These are phyloP conservation scores for Caenorhabditis doughertyi DNA, from an alignment of 2,888 invertebrate genomes.

Conservation along the genomic window DNA sequence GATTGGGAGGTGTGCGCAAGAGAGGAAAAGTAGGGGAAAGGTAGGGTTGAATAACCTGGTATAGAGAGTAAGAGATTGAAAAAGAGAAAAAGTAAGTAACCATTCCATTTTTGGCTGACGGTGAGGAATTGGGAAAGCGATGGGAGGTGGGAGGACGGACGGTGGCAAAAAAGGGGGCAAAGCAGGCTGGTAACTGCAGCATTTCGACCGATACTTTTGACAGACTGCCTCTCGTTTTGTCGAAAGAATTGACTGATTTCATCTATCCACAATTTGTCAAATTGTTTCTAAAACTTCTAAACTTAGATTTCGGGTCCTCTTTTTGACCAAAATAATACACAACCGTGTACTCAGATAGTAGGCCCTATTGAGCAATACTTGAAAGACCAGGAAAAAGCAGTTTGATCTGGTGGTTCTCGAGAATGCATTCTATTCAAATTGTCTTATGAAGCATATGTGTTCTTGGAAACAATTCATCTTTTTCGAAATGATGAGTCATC, in stretches of 20 bases:
- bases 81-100: constrained; percentile 51
- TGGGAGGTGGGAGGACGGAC: constrained; percentile 20
- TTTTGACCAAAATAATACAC: too few species aligned
- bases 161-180: constrained; percentile 24
- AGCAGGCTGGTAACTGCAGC: constrained; percentile 52
- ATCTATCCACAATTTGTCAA: constrained; percentile 16
- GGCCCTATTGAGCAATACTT: too few species aligned
- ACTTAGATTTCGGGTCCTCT: too few species aligned
- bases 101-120: constrained; percentile 56
- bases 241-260: neutral
- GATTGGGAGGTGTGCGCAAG: constrained; percentile 18
- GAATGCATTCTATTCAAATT: too few species aligned
- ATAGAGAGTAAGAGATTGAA: neutral
- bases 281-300: too few species aligned
- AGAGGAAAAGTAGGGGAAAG: constrained; percentile 12
- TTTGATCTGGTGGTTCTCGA: too few species aligned
- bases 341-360: too few species aligned
- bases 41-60: neutral
- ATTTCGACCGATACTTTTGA: constrained; percentile 49
- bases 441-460: too few species aligned
- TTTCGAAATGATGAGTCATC: neutral
- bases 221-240: neutral
- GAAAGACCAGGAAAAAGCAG: too few species aligned
- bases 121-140: constrained; percentile 26
- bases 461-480: neutral